These are phyloP conservation scores for Phyllotreta cruciferae DNA, from an alignment of 2,888 invertebrate genomes.

Conservation along the genomic window DNA sequence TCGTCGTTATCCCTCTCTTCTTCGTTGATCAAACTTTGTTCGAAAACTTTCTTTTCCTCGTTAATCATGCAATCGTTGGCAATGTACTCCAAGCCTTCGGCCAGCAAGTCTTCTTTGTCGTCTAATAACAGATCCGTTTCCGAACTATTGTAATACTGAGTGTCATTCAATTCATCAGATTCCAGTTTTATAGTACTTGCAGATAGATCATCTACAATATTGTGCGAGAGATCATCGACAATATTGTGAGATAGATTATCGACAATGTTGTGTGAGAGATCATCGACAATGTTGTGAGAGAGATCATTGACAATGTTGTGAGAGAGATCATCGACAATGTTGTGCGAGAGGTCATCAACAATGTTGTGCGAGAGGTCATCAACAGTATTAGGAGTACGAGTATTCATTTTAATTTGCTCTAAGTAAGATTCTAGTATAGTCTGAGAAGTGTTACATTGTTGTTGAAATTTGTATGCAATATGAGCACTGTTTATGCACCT, in stretches of 20 bases:
- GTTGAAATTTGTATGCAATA: conserved; percentile 37
- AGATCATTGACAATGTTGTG: too few relatives aligned
- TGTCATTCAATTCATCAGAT: conserved; percentile 5
- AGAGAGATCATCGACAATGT: too few relatives aligned
- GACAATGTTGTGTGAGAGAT: too few relatives aligned
- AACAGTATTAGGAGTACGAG: too few relatives aligned
- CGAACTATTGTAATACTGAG: conserved; percentile 2
- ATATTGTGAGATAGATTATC: too few relatives aligned
- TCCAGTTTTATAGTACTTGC: too few relatives aligned
- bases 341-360: too few relatives aligned
- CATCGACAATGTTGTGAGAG: too few relatives aligned
- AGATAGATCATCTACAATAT: too few relatives aligned
- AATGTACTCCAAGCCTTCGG: conserved; percentile 29
- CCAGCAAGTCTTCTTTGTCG: conserved; percentile 21
- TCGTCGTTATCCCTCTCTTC: conserved; percentile 23
- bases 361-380: too few relatives aligned
- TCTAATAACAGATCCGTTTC: conserved; percentile 21
- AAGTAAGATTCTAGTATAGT: conserved; percentile 33
- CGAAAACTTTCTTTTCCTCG: conserved; percentile 15
- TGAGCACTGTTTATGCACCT: conserved; percentile 38
- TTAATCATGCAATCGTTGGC: conserved; percentile 22
- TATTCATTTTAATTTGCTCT: conserved; percentile 29
- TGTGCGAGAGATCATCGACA: too few relatives aligned
- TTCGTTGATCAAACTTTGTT: conserved; percentile 18
- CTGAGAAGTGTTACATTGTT: conserved; percentile 37